Evolutionary conservation across 2,797 vertebrate species (phyloP), one percentile per base, ranked within the genome.

Genomic region (Onychomys arenicola): DNA sequence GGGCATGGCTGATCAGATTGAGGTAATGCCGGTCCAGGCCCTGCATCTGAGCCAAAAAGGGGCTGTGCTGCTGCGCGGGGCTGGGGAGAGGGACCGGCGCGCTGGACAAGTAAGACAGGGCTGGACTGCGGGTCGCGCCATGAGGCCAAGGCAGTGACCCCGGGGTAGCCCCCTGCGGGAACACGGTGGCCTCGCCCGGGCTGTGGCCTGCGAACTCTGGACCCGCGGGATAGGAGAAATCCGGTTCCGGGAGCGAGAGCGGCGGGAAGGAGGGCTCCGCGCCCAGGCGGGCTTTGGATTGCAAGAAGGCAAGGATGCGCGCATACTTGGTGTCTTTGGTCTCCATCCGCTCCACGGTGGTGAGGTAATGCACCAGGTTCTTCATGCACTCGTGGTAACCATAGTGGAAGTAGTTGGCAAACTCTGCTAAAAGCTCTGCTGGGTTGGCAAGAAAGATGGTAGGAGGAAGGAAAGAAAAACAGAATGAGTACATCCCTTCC

Each of bases 311-410:
- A n/a, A 99, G 99, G 97, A 99, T 99, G 94, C 99, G 99, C 49
- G 99, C 99, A 95, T 99, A 99, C 97, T 99, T 99, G 97, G 99
- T 99, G 98, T 99, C 99, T 98, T 99, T 99, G 98, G 99, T 99
- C 98, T 99, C 99, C 97, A 99, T 99, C 92, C 99, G 98, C 98
- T 99, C 99, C 98, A 99, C 99, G 0, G 99, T 99, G 97, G 99
- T 99, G 97, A 99, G 98, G 95, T 99, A 99, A 98, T 99, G 99
- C 77, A 99, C 99, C 95, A 99, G 98, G 98, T 99, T 99, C 98
- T 99, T 99, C 99, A 99, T 99, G 96, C 99, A 99, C 97, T 99
- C 99, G 93, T 99, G 99, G 98, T 99, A 99, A 96, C 99, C 99
- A 23, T 99, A 99, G 98, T 99, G 99, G 97, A 99, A 99, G 95